Evolutionary conservation across 1,140 invertebrate genomes (phyloP).

Genomic region (Drosophila nasuta): DNA sequence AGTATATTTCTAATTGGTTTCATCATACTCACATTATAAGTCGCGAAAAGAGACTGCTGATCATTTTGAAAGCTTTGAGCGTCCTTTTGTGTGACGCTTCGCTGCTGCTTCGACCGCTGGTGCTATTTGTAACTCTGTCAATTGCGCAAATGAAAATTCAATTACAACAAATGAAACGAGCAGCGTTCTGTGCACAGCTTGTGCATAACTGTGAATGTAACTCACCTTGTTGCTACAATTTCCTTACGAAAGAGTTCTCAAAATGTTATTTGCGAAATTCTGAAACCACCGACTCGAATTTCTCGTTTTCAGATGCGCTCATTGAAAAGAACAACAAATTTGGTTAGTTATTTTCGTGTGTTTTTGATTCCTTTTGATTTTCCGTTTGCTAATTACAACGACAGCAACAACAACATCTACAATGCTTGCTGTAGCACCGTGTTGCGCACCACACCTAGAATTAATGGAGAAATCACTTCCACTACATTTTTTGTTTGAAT

Average conservation of each 20-base stretch:
- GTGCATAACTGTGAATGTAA: constrained; percentile 11
- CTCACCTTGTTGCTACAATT: constrained; percentile 30
- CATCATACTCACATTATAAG: constrained; percentile 78
- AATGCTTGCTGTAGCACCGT: constrained; percentile 71
- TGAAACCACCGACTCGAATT: constrained; percentile 2
- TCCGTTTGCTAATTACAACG: constrained; percentile 35
- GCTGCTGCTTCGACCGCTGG: constrained; percentile 8
- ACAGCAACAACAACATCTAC: constrained; percentile 31
- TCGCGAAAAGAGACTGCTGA: constrained; percentile 77
- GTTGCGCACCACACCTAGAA: constrained; percentile 59
- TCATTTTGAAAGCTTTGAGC: constrained; percentile 64
- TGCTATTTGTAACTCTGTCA: constrained; percentile 6
- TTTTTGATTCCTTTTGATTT: constrained; percentile 33
- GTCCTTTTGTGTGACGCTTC: constrained; percentile 38
- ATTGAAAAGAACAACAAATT: constrained; percentile 21
- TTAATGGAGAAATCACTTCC: constrained; percentile 38
- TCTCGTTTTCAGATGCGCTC: constrained; percentile 4
- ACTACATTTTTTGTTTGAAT: constrained; percentile 61
- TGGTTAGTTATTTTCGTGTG: constrained; percentile 22
- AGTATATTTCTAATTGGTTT: constrained; percentile 12
- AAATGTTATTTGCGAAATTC: constrained; percentile 5
- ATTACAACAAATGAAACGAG: constrained; percentile 38
- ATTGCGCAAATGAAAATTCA: constrained; percentile 37
- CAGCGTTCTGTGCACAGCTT: constrained; percentile 16
- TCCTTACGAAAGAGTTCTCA: constrained; percentile 17